A percentile compares a stretch with the other conserved stretches of the same genome.
These are phyloP conservation scores for Eupithecia dodoneata DNA, from an alignment of 2,888 invertebrate species.

Conservation along the genomic window DNA sequence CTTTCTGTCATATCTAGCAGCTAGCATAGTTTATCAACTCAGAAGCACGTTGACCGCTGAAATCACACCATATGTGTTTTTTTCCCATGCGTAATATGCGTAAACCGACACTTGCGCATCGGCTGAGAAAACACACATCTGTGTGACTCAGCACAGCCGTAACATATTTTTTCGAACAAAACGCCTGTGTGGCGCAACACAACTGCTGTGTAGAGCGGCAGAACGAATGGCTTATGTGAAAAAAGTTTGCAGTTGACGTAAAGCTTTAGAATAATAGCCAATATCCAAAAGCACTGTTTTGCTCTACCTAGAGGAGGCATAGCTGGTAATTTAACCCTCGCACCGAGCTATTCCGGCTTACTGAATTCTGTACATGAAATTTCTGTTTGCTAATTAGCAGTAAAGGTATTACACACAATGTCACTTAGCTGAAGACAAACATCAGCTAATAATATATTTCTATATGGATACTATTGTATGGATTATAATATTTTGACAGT, in stretches of 20 bases:
- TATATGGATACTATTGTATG: neutral
- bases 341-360: neutral
- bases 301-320: neutral
- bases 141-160: too few relatives aligned
- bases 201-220: too few relatives aligned
- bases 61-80: too few relatives aligned
- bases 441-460: constrained; percentile 27
- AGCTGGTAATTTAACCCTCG: neutral
- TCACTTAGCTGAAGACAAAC: constrained; percentile 43
- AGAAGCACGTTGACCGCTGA: too few relatives aligned
- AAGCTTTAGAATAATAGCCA: neutral
- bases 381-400: constrained; percentile 43
- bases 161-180: too few relatives aligned
- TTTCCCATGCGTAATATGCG: too few relatives aligned
- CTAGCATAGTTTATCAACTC: neutral
- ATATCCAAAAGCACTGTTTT: neutral
- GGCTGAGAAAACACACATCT: too few relatives aligned
- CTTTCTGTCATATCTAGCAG: neutral
- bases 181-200: too few relatives aligned
- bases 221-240: too few relatives aligned
- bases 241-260: too few relatives aligned
- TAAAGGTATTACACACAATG: constrained; percentile 43
- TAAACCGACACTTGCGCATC: too few relatives aligned
- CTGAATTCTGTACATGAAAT: constrained; percentile 39
- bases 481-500: neutral